Percentiles rank a stretch among this genome's conserved stretches.
Conservation (phyloP, 2,113 vertebrate genomes). For the Ceyx cyanopectus region DNA sequence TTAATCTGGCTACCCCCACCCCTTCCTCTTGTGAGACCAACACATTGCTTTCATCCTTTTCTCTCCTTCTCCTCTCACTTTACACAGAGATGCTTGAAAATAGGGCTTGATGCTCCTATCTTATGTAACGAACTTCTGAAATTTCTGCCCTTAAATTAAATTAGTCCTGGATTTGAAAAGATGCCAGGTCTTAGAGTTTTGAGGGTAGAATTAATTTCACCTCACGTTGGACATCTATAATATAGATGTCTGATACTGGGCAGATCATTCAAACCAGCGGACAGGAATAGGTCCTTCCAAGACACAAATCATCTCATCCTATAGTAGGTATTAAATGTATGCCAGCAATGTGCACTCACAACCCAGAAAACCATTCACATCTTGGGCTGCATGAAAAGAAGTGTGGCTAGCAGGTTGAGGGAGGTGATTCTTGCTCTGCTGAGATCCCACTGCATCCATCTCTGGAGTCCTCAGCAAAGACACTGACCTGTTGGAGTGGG, state of each 20-base stretch:
- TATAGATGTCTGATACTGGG: not conserved
- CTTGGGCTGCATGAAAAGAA: not conserved
- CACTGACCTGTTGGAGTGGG: accelerated
- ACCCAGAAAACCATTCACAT: accelerated
- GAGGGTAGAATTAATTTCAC: slow-evolving; percentile 12
- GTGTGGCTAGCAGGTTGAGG: not conserved
- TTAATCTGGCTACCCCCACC: slow-evolving; percentile 63
- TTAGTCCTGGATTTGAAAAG: slow-evolving; percentile 41
- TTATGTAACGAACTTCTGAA: slow-evolving; percentile 57
- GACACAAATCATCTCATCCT: not conserved
- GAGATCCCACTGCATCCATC: not conserved
- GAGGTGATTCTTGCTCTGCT: not conserved
- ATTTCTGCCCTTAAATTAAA: slow-evolving; percentile 55
- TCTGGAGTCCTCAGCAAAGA: not conserved
- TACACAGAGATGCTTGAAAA: slow-evolving; percentile 65
- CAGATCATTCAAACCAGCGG: not conserved
- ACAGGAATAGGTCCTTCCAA: not conserved
- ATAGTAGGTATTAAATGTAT: not conserved
- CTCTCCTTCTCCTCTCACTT: slow-evolving; percentile 71
- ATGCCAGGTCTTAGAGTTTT: not conserved
- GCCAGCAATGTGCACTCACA: not conserved
- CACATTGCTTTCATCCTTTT: slow-evolving; percentile 69
- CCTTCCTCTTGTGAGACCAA: slow-evolving; percentile 70
- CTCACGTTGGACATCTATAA: not conserved
- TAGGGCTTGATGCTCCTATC: slow-evolving; percentile 34